These are phyloP conservation scores for Cryptocephalus moraei DNA, from an alignment of 2,888 invertebrate species.

Conservation along the genomic window DNA sequence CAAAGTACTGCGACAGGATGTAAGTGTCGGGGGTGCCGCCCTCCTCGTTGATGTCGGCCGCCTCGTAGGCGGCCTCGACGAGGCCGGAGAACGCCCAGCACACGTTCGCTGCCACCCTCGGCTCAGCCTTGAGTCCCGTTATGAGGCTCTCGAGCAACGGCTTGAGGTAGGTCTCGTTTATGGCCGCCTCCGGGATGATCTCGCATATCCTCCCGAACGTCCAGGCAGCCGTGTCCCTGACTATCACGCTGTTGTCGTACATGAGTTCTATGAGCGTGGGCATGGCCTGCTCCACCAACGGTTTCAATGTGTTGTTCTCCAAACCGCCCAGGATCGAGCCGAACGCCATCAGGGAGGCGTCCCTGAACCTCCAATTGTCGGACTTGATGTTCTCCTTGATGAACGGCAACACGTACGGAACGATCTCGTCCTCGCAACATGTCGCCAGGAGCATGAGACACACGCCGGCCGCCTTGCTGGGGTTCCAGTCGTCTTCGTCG, in stretches of 20 bases:
- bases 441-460: conserved; percentile 95
- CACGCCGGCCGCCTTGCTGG: conserved; percentile 97
- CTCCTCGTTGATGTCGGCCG: conserved; percentile 57
- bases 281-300: conserved; percentile 94
- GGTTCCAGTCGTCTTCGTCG: conserved; percentile 99
- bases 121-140: conserved; percentile 83
- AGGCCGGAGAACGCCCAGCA: conserved; percentile 99
- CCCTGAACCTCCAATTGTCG: conserved; percentile 74
- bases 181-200: conserved; percentile 89
- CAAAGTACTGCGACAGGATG: conserved; percentile 87
- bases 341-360: conserved; percentile 98
- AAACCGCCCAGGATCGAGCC: conserved; percentile 79
- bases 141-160: conserved; percentile 72
- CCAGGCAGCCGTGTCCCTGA: conserved; percentile 97
- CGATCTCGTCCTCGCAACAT: conserved; percentile 87
- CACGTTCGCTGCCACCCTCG: conserved; percentile 94
- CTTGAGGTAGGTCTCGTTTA: conserved; percentile 75
- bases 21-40: conserved; percentile 76
- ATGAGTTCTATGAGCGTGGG: conserved; percentile 89
- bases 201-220: conserved; percentile 92
- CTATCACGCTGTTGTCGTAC: conserved; percentile 89
- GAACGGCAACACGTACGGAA: conserved; percentile 92
- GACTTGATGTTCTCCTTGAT: conserved; percentile 90
- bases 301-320: conserved; percentile 75
- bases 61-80: conserved; percentile 94